A percentile compares a stretch with the other conserved stretches of the same genome.
These are phyloP conservation scores for Eupithecia pulchellata DNA, from an alignment of 2,888 invertebrate genomes.

Conservation along the genomic window DNA sequence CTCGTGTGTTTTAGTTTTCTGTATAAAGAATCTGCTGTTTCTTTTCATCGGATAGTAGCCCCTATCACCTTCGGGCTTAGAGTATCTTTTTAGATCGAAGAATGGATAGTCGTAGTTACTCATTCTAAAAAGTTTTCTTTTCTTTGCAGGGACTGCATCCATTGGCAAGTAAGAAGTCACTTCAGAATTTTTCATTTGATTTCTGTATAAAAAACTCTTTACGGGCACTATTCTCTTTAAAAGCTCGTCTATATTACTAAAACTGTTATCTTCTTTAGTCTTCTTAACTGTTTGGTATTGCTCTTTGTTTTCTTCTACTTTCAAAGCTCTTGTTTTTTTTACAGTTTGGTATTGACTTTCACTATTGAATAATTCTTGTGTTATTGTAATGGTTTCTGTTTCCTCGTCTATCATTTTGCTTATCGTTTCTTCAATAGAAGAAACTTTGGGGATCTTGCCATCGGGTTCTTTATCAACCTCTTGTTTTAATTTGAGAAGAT, in stretches of 20 bases:
- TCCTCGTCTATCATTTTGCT: slow-evolving; percentile 43
- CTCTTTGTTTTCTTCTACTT: slow-evolving; percentile 7
- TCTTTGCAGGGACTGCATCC: slow-evolving; percentile 66
- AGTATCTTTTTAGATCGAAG: slow-evolving; percentile 67
- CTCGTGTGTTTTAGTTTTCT: slow-evolving; percentile 63
- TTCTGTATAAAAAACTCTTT: slow-evolving; percentile 79
- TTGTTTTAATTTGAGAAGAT: slow-evolving; percentile 38
- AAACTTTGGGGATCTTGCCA: neutral
- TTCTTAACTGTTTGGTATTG: slow-evolving; percentile 73
- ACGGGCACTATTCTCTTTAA: slow-evolving; percentile 72
- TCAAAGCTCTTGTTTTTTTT: slow-evolving; percentile 39
- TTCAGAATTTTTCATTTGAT: slow-evolving; percentile 62
- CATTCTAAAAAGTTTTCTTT: slow-evolving; percentile 69
- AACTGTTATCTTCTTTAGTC: slow-evolving; percentile 50
- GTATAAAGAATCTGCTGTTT: slow-evolving; percentile 62
- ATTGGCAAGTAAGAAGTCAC: slow-evolving; percentile 76
- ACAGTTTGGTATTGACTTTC: slow-evolving; percentile 77
- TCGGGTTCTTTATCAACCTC: neutral
- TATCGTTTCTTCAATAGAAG: slow-evolving; percentile 4
- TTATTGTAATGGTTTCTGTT: slow-evolving; percentile 26
- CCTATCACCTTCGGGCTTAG: slow-evolving; percentile 68
- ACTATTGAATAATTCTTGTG: slow-evolving; percentile 38
- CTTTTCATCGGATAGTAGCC: slow-evolving; percentile 77
- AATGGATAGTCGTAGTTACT: slow-evolving; percentile 77
- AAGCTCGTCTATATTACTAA: slow-evolving; percentile 70